These are phyloP conservation scores for Florisuga fusca DNA, from an alignment of 2,797 vertebrate genomes.

Conservation along the genomic window DNA sequence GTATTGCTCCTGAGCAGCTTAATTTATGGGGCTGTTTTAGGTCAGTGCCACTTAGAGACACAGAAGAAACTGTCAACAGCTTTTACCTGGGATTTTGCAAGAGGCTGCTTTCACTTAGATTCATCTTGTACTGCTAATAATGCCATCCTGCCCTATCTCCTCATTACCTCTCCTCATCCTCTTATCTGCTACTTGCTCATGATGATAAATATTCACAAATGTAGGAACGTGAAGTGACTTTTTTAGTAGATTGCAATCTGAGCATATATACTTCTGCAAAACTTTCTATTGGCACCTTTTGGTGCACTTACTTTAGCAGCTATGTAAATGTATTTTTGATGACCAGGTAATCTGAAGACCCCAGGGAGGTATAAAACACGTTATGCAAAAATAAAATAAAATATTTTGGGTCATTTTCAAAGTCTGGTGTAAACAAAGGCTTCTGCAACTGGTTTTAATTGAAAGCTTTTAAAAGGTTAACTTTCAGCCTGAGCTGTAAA, in stretches of 20 bases:
- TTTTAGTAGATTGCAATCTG: neutral
- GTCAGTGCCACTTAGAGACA: neutral
- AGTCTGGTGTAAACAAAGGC: neutral
- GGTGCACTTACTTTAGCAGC: neutral
- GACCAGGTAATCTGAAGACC: neutral
- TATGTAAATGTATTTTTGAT: neutral
- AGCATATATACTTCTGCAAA: neutral
- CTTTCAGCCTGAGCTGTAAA: neutral
- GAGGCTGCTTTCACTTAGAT: neutral
- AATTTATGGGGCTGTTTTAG: conserved; percentile 15
- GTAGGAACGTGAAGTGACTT: neutral
- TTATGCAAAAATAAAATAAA: neutral
- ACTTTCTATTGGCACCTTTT: neutral
- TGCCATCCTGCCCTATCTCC: neutral
- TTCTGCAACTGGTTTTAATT: neutral
- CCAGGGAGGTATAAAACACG: neutral
- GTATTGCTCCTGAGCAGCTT: neutral
- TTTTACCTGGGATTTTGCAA: neutral
- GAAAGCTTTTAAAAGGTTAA: neutral
- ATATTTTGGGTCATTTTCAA: neutral
- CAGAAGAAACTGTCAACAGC: conserved; percentile 6
- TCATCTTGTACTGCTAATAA: neutral
- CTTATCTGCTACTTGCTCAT: neutral
- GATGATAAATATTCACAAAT: neutral
- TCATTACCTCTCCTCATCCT: neutral